Conservation (phyloP, 2,888 invertebrate species). For the Drosophila tripunctata region DNA sequence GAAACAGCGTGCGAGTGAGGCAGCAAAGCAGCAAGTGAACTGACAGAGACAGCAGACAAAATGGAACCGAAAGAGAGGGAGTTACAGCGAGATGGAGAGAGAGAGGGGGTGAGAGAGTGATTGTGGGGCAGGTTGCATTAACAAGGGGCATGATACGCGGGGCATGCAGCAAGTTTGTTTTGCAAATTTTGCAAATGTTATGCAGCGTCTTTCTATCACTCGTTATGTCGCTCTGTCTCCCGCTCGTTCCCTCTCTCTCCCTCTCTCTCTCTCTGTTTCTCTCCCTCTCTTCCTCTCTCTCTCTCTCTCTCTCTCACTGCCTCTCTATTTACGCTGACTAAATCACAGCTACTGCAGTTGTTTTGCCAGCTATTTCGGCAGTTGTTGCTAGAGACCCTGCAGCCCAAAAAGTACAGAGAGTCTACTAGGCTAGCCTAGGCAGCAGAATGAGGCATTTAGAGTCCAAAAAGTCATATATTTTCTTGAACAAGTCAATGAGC, state of each 20-base stretch:
- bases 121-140: neutral
- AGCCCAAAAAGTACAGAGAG: neutral
- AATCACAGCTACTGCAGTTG: conserved; percentile 23
- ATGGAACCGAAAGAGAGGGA: neutral
- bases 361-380: conserved; percentile 14
- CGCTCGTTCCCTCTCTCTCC: too few species aligned
- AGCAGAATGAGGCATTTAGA: too few species aligned
- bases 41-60: neutral
- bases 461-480: too few species aligned
- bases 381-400: neutral
- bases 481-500: too few species aligned
- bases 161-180: conserved; percentile 42
- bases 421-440: too few species aligned
- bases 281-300: neutral
- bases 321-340: neutral
- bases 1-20: neutral
- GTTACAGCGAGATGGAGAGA: too few species aligned
- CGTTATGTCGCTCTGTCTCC: too few species aligned
- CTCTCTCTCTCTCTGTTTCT: too few species aligned
- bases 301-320: neutral
- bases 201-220: conserved; percentile 24
- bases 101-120: neutral
- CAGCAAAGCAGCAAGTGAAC: neutral
- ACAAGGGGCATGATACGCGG: neutral
- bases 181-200: conserved; percentile 34